These are phyloP conservation scores for Apodemus speciosus DNA, from an alignment of 2,113 vertebrate genomes.

Conservation along the genomic window DNA sequence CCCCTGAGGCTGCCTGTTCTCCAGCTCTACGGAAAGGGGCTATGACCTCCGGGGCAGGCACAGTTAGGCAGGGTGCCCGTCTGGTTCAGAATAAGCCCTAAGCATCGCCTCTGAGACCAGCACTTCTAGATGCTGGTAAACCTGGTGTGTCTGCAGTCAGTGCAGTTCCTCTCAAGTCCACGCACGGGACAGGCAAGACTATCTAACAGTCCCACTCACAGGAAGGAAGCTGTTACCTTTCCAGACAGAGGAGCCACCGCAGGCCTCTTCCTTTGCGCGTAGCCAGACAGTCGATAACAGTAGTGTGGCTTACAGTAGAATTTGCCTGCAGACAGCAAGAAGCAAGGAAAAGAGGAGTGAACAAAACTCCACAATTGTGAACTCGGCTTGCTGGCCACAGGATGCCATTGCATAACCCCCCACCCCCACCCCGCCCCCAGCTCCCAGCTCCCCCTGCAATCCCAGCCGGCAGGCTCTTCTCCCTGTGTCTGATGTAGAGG, in stretches of 20 bases:
- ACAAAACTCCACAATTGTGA: not conserved
- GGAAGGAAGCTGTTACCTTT: conserved; percentile 87
- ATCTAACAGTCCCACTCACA: not conserved
- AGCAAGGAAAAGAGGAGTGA: not conserved
- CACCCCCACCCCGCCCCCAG: not conserved
- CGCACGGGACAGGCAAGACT: not conserved
- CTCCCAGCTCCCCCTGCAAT: not conserved
- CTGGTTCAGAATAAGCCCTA: not conserved
- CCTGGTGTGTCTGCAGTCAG: not conserved
- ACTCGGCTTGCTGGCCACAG: not conserved
- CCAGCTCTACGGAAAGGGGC: not conserved
- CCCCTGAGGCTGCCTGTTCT: not conserved
- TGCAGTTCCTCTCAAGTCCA: not conserved
- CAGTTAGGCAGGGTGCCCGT: not conserved
- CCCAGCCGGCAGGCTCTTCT: conserved; percentile 36
- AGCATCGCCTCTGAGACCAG: not conserved
- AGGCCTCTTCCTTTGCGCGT: conserved; percentile 95
- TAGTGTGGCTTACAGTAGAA: conserved; percentile 99
- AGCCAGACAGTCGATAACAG: conserved; percentile 95
- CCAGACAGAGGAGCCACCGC: conserved; percentile 86
- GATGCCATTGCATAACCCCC: not conserved
- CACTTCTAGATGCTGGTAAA: not conserved
- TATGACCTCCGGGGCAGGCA: not conserved
- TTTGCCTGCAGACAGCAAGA: conserved; percentile 90
- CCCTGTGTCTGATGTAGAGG: conserved; percentile 12